phyloP scores from a whole-genome alignment of 2,113 vertebrate species.

The Periophthalmodon schlosseri region DNA sequence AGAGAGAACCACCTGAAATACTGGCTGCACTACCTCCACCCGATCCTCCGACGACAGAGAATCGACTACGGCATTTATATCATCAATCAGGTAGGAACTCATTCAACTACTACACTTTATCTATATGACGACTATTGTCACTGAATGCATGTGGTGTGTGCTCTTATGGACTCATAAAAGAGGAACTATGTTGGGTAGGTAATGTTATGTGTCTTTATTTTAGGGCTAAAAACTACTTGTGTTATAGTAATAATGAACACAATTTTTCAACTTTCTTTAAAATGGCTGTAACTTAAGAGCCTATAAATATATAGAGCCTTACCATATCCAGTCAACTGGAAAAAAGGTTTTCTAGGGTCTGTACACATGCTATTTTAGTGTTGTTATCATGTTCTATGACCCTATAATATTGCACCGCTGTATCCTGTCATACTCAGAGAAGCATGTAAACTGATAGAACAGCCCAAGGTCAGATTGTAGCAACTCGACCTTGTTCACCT shows the following conservation, averaged over 20 bases:
- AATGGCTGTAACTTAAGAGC: no score
- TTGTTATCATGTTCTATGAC: no score
- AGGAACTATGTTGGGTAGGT: not conserved
- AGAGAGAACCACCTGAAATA: conserved; percentile 97
- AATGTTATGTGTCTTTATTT: not conserved
- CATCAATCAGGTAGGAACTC: conserved; percentile 89
- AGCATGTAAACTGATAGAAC: not conserved
- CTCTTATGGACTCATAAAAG: not conserved
- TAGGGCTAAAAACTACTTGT: no score
- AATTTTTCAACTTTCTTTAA: no score
- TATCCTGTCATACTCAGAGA: not conserved
- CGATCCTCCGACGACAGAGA: conserved; percentile 93
- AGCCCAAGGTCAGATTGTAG: not conserved
- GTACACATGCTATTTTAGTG: not conserved
- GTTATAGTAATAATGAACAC: no score
- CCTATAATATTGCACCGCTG: not conserved
- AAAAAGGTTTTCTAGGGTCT: no score
- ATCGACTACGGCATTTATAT: conserved; percentile 96
- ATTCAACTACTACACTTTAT: not conserved
- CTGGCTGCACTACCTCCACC: conserved; percentile 98
- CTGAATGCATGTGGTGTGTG: not conserved
- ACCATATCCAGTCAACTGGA: no score
- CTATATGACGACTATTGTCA: not conserved
- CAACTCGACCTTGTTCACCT: conserved; percentile 12
- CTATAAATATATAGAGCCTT: no score